phyloP scores from a whole-genome alignment of 2,888 invertebrate genomes.

The Oxyscelio sp. region DNA sequence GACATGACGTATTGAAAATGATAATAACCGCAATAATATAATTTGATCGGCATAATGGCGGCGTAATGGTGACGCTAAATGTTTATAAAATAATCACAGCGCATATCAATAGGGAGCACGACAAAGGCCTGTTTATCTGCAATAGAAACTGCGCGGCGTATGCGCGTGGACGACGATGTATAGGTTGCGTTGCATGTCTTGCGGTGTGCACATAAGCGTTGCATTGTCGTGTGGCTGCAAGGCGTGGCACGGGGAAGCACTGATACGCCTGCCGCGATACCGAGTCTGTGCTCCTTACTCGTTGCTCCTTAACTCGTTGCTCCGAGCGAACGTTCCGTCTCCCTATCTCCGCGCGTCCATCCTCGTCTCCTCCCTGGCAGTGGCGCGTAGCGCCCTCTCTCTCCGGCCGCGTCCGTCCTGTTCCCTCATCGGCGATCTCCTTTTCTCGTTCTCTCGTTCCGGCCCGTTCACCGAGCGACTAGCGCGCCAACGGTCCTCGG shows the following conservation, averaged over 20 bases:
- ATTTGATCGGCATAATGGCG: constrained; percentile 41
- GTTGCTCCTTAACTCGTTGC: constrained; percentile 71
- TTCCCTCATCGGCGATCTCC: constrained; percentile 52
- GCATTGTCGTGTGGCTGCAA: constrained; percentile 79
- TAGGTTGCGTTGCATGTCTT: constrained; percentile 75
- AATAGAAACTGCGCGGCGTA: constrained; percentile 42
- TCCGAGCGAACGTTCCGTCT: constrained; percentile 56
- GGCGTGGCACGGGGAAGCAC: constrained; percentile 80
- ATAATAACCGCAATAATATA: constrained; percentile 62
- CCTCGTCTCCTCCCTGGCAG: constrained; percentile 15
- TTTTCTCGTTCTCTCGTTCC: constrained; percentile 67
- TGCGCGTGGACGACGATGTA: constrained; percentile 50
- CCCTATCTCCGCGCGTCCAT: constrained; percentile 39
- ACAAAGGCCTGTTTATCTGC: constrained; percentile 65
- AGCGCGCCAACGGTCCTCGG: constrained; percentile 72
- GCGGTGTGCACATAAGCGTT: constrained; percentile 75
- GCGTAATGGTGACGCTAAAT: constrained; percentile 60
- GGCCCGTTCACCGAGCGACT: constrained; percentile 68
- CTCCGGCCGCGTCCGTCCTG: constrained; percentile 18
- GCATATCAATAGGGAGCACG: constrained; percentile 70
- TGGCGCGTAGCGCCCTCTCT: constrained; percentile 30
- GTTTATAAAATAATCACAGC: constrained; percentile 66
- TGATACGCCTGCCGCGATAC: constrained; percentile 78
- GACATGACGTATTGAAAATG: constrained; percentile 50
- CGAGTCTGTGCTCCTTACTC: constrained; percentile 67